Evolutionary conservation across 2,113 vertebrate species (phyloP).

Genomic region (Balaenoptera acutorostrata): DNA sequence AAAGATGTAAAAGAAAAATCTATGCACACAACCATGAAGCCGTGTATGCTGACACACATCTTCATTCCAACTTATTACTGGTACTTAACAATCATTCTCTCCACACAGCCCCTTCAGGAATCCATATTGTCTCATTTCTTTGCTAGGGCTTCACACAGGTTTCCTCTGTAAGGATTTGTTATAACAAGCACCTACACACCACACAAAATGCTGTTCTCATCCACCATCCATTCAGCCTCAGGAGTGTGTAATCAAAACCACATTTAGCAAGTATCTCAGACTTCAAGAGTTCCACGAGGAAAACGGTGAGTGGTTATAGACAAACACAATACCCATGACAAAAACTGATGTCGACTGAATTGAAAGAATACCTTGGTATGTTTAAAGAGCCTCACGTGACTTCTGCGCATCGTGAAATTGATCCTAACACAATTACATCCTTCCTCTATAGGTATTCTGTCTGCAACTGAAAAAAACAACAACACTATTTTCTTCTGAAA

Average conservation of each 20-base stretch:
- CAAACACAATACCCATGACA: neutral
- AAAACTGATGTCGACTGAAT: accelerated
- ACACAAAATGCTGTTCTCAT: neutral
- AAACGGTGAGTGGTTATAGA: neutral
- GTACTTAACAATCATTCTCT: neutral
- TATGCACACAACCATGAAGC: accelerated
- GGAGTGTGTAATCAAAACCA: neutral
- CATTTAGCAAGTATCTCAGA: neutral
- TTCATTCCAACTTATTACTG: neutral
- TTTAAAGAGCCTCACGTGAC: neutral
- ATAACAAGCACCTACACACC: neutral
- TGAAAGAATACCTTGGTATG: neutral
- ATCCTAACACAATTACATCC: neutral
- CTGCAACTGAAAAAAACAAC: neutral
- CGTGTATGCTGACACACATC: accelerated
- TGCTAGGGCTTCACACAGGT: too few species aligned
- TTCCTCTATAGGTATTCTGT: neutral
- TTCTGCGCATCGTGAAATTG: neutral
- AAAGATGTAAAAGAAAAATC: neutral
- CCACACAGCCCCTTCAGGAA: accelerated
- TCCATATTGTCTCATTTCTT: accelerated
- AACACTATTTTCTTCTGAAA: neutral
- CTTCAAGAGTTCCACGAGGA: neutral
- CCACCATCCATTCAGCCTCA: too few species aligned
- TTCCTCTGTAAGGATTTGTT: neutral